Base-by-base conservation (phyloP, 1,140 invertebrate genomes). In the Trichonephila inaurata region DNA sequence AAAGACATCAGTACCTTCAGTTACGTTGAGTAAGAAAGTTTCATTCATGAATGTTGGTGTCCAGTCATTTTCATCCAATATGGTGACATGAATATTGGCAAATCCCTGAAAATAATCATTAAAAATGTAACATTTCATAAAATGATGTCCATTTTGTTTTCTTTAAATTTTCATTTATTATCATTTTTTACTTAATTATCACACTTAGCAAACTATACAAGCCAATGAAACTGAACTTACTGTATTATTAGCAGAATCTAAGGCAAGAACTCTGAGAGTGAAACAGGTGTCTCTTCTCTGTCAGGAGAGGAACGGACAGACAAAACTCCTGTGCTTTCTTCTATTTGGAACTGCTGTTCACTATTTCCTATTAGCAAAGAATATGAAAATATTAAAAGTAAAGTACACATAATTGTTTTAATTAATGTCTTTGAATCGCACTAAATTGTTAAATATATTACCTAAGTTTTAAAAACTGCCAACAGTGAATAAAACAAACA, bases 1-100 rank as follows among this genome's bases (percentile, higher is more conserved):
- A 85, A 18, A 18, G 1, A 28, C 24, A 24, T 61, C 24, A 33
- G 62, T 82, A 94, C 96, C 95, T 95, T 96, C 96, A 21, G 95
- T 95, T 2, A 96, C 95, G 92, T 95, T 95, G 0, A 96, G 94
- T 18, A 94, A 69, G 94, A 96, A 96, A 3, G 95, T 95, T 62
- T 94, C 94, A 91, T 96, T 95, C 33, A 94, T 91, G 94, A 96
- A 96, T 66, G 96, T 95, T 24, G 96, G 96, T 24, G 93, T 94
- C 94, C 96, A 96, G 92, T 95, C 95, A 91, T 95, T 95, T 91
- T 95, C 95, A 95, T 96, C 96, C 12, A 95, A 85, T 16, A 96
- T 95, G 18, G 94, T 95, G 3, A 96, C 95, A 62, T 96, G 95
- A 16, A 96, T 95, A 91, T 95, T 96, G 2, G 96, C 94, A 92